phyloP scores from a whole-genome alignment of 2,113 vertebrate genomes.

The Cepphus grylle region DNA sequence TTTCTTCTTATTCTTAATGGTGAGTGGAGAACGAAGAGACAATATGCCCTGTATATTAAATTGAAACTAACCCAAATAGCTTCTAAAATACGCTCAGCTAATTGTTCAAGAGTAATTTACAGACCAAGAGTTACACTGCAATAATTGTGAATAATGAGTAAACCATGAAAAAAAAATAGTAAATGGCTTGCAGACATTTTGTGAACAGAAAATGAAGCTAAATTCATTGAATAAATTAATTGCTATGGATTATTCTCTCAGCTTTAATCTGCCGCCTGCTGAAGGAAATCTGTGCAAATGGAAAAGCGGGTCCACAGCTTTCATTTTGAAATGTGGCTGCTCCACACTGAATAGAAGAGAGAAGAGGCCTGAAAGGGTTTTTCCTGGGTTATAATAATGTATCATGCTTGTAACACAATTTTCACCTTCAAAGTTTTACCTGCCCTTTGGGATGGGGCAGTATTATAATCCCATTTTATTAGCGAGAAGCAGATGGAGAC shows the following conservation, averaged over 20 bases:
- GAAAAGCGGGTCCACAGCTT: neutral
- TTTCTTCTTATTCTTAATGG: neutral
- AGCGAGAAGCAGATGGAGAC: neutral
- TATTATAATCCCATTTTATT: neutral
- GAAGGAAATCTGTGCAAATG: constrained; percentile 7
- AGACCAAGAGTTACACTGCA: neutral
- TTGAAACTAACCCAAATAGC: neutral
- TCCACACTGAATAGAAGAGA: neutral
- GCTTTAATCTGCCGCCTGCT: constrained; percentile 45
- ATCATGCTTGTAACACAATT: neutral
- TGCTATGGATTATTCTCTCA: constrained; percentile 41
- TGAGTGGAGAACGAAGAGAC: neutral
- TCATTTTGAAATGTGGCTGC: neutral
- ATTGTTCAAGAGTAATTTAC: neutral
- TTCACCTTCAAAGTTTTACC: constrained; percentile 9
- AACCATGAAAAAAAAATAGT: neutral
- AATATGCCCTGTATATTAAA: neutral
- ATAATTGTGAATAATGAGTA: constrained; percentile 41
- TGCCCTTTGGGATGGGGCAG: constrained; percentile 16
- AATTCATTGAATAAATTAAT: constrained; percentile 55
- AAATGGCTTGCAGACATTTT: constrained; percentile 39
- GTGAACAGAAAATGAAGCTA: constrained; percentile 44
- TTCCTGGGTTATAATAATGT: neutral
- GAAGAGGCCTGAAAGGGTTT: neutral
- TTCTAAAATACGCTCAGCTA: neutral